A percentile compares a stretch with the other conserved stretches of the same genome.
These are phyloP conservation scores for Apostichopus japonicus DNA, from an alignment of 35 echinoderm and acorn worm genomes.

Conservation along the genomic window DNA sequence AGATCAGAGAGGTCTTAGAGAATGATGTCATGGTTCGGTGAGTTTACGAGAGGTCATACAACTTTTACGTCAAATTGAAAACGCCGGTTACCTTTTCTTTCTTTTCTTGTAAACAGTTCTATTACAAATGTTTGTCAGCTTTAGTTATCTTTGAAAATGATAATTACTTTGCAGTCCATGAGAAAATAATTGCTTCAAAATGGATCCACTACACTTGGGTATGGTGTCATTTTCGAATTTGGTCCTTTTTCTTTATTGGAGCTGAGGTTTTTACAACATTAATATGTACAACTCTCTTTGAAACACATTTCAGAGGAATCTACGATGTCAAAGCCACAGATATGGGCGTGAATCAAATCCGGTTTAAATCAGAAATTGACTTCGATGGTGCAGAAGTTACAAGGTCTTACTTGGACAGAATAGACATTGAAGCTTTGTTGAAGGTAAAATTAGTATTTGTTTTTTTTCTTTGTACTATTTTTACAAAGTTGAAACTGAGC, in stretches of 20 bases:
- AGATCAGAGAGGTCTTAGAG: slow-evolving; percentile 83
- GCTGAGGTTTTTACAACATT: too few relatives aligned
- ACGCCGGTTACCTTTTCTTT: too few relatives aligned
- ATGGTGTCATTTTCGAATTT: too few relatives aligned
- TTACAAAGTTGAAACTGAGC: background rate
- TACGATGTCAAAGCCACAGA: slow-evolving; percentile 96
- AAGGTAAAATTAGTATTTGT: slow-evolving; percentile 53
- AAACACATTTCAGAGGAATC: slow-evolving; percentile 62
- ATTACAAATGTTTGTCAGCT: too few relatives aligned
- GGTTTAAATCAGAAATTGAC: slow-evolving; percentile 96
- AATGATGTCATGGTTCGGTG: slow-evolving; percentile 99
- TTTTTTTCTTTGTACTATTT: background rate
- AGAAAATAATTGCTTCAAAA: too few relatives aligned
- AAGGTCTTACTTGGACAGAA: slow-evolving; percentile 88
- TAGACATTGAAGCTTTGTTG: slow-evolving; percentile 78
- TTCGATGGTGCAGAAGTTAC: slow-evolving; percentile 92
- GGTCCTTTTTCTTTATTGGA: too few relatives aligned
- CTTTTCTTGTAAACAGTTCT: too few relatives aligned
- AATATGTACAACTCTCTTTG: background rate
- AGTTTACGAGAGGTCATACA: background rate
- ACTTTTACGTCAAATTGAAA: too few relatives aligned
- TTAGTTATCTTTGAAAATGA: too few relatives aligned
- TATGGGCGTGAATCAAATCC: slow-evolving; percentile 85
- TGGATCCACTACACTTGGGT: too few relatives aligned
- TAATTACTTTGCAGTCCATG: too few relatives aligned